Conservation (phyloP, 2,113 vertebrate genomes). For the Phocoena phocoena region DNA sequence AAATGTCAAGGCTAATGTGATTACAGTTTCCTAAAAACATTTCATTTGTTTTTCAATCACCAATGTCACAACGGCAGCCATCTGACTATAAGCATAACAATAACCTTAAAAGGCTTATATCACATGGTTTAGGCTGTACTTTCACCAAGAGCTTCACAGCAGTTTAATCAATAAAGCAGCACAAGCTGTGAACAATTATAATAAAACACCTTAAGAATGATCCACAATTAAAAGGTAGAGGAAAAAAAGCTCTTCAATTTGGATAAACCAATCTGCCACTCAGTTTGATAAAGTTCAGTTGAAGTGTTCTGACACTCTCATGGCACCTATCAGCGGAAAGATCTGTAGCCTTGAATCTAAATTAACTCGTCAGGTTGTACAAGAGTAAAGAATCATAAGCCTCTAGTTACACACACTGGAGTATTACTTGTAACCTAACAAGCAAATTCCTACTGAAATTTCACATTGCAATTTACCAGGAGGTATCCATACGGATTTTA, state of each 20-base stretch:
- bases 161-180: constrained; percentile 72
- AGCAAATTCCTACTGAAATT: background rate
- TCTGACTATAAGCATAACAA: constrained; percentile 58
- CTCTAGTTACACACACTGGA: background rate
- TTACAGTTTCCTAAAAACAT: constrained; percentile 56
- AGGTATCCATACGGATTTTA: constrained; percentile 19
- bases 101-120: constrained; percentile 50
- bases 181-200: constrained; percentile 63
- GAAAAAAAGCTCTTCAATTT: background rate
- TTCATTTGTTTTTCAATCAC: constrained; percentile 69
- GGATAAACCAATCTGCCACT: constrained; percentile 56
- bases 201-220: constrained; percentile 62
- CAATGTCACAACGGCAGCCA: constrained; percentile 39
- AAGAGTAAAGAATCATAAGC: constrained; percentile 27
- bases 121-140: constrained; percentile 37
- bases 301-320: constrained; percentile 49
- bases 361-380: constrained; percentile 29
- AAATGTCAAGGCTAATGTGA: constrained; percentile 69
- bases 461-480: background rate
- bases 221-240: constrained; percentile 59
- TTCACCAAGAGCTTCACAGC: constrained; percentile 53
- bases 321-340: background rate
- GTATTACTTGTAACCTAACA: background rate
- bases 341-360: constrained; percentile 57
- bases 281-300: constrained; percentile 60